A percentile compares a stretch with the other conserved stretches of the same genome.
These are phyloP conservation scores for Morone chrysops DNA, from an alignment of 2,113 vertebrate genomes.

Conservation along the genomic window DNA sequence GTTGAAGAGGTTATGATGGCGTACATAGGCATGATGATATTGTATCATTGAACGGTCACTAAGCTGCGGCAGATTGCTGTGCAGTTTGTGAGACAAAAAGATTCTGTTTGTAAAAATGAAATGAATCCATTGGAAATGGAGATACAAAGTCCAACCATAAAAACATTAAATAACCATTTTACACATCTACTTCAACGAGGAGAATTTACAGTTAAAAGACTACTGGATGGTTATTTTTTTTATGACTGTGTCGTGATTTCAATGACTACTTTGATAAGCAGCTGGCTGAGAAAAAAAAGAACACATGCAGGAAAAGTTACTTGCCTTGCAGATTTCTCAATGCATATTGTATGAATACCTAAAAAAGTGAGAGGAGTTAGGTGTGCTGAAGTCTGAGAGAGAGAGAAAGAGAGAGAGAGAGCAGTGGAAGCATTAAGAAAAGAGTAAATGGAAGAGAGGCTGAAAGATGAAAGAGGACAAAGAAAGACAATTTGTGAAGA, in stretches of 20 bases:
- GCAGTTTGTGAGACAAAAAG: neutral
- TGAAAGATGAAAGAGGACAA: neutral
- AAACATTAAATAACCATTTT: neutral
- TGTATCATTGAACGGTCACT: too few species aligned
- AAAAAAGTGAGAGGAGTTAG: slow-evolving; percentile 18
- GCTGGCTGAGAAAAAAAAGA: neutral
- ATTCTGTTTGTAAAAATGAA: neutral
- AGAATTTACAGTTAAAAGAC: neutral
- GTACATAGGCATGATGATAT: neutral
- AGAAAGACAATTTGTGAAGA: neutral
- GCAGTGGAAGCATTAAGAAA: neutral
- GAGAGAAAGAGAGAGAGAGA: neutral
- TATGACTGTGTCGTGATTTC: neutral
- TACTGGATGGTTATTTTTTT: slow-evolving; percentile 6
- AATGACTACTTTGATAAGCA: neutral
- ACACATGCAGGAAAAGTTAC: slow-evolving; percentile 7
- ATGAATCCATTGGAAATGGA: neutral
- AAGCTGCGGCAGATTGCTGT: too few species aligned
- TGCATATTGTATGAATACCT: slow-evolving; percentile 55
- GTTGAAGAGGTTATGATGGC: neutral
- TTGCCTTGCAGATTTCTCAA: slow-evolving; percentile 16
- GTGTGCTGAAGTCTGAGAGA: slow-evolving; percentile 31
- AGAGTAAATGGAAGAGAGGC: neutral
- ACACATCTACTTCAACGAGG: neutral
- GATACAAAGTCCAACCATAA: neutral